A percentile compares a stretch with the other conserved stretches of the same genome.
Conservation (phyloP, 1,140 invertebrate species). For the Cepaea nemoralis region DNA sequence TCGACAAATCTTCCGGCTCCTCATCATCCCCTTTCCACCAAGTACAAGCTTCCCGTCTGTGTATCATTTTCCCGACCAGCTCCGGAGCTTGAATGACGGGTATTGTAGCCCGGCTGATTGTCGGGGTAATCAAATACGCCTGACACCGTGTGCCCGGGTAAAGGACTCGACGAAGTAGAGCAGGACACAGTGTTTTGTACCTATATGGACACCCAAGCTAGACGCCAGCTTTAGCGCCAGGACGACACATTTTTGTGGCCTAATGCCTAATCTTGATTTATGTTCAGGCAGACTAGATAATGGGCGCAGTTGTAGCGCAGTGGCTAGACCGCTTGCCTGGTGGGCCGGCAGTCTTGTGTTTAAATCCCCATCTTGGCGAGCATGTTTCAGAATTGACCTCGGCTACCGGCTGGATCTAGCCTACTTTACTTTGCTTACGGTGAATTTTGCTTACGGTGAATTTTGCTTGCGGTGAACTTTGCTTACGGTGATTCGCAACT, state of each 20-base stretch:
- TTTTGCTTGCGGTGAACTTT: too few relatives aligned
- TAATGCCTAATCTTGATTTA: constrained; percentile 1
- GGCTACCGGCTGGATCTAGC: too few relatives aligned
- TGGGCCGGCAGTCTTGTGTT: too few relatives aligned
- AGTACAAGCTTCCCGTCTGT: background rate
- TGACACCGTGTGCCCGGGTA: constrained; percentile 1
- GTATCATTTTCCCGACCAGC: background rate
- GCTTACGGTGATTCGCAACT: too few relatives aligned
- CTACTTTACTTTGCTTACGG: too few relatives aligned
- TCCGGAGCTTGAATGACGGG: background rate
- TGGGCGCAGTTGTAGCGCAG: too few relatives aligned
- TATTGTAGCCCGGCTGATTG: constrained; percentile 10
- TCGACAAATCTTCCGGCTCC: background rate
- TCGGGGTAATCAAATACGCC: background rate
- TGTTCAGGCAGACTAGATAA: too few relatives aligned
- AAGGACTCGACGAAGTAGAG: background rate
- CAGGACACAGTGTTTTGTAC: background rate
- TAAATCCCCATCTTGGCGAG: too few relatives aligned
- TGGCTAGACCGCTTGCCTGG: too few relatives aligned
- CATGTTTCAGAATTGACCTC: too few relatives aligned
- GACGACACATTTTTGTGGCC: background rate
- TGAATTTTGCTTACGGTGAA: too few relatives aligned
- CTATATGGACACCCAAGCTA: background rate
- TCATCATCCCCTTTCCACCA: background rate
- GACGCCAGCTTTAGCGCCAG: background rate